A percentile compares a stretch with the other conserved stretches of the same genome.
Conservation (phyloP, 1,140 invertebrate genomes). For the Saxidomus purpurata region DNA sequence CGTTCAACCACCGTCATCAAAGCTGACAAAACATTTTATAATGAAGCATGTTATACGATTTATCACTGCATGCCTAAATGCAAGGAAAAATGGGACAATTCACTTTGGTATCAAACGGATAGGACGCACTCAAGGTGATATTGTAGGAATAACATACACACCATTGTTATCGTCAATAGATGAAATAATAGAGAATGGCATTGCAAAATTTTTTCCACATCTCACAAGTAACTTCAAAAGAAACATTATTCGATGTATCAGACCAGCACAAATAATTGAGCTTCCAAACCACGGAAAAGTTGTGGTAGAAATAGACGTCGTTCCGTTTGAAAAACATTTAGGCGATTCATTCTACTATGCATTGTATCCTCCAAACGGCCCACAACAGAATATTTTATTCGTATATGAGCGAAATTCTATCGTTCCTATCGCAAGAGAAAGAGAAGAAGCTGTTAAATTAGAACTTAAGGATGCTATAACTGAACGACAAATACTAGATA, state of each 20-base stretch:
- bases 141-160: not conserved
- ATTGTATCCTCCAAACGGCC: not conserved
- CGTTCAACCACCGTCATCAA: not conserved
- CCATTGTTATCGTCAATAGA: not conserved
- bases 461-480: not conserved
- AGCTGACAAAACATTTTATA: not conserved
- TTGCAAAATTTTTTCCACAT: not conserved
- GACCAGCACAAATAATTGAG: not conserved
- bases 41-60: not conserved
- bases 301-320: slow-evolving; percentile 6
- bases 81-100: slow-evolving; percentile 34
- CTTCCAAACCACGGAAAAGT: not conserved
- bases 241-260: not conserved
- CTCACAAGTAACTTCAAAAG: not conserved
- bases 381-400: not conserved
- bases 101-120: slow-evolving; percentile 30
- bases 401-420: not conserved
- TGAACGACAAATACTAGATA: not conserved
- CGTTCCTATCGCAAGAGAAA: not conserved
- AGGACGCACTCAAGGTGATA: not conserved
- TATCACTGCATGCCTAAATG: slow-evolving; percentile 28
- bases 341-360: not conserved
- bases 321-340: not conserved
- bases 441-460: not conserved
- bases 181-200: not conserved